Percentiles rank a stretch among this genome's conserved stretches.
Conservation (phyloP, 2,888 invertebrate genomes). For the Acleris holmiana region DNA sequence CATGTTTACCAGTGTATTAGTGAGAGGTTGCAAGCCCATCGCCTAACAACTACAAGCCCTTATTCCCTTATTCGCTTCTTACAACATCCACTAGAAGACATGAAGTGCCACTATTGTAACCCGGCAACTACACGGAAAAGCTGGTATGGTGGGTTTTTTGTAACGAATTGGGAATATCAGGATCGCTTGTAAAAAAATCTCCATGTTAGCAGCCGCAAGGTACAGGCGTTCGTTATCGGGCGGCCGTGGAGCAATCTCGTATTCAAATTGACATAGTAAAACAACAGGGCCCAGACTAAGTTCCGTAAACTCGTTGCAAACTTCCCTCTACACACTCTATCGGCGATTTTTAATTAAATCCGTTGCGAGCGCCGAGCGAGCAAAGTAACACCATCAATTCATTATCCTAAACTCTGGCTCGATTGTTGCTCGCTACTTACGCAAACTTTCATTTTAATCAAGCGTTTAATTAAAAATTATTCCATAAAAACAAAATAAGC, state of each 20-base stretch:
- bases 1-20: too few relatives aligned
- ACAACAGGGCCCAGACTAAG: constrained; percentile 79
- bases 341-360: constrained; percentile 85
- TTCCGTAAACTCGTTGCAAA: constrained; percentile 81
- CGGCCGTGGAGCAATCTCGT: constrained; percentile 69
- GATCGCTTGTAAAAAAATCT: constrained; percentile 15
- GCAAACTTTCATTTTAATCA: constrained; percentile 85
- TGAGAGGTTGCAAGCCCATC: too few relatives aligned
- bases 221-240: constrained; percentile 48
- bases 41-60: too few relatives aligned
- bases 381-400: constrained; percentile 84
- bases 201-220: constrained; percentile 38
- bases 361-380: constrained; percentile 78
- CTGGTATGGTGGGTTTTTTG: background rate
- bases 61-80: too few relatives aligned
- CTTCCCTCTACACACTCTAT: constrained; percentile 83
- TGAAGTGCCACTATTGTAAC: too few relatives aligned
- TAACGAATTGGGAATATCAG: background rate
- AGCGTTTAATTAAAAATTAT: constrained; percentile 85
- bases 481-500: constrained; percentile 85
- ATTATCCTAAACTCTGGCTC: constrained; percentile 84
- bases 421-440: constrained; percentile 84
- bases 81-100: too few relatives aligned
- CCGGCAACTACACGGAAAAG: too few relatives aligned
- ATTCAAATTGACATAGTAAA: constrained; percentile 84